Evolutionary conservation across 2,797 vertebrate species (phyloP).

Genomic region (Odontamblyopus lacepedii): DNA sequence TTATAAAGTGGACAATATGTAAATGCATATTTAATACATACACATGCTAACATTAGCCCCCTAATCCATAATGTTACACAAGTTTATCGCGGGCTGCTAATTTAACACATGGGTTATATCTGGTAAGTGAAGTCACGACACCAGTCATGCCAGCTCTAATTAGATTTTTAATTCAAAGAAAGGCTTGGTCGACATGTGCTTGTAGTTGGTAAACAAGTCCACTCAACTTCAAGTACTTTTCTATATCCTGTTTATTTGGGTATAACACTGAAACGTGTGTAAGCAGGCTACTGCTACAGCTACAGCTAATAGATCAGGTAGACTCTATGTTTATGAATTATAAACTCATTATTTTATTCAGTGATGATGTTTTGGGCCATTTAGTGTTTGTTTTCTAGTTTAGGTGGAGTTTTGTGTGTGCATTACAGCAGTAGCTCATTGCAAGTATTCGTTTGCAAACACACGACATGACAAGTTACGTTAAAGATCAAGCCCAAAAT

Average conservation of each 20-base stretch:
- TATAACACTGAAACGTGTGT: not conserved
- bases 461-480: too few species aligned
- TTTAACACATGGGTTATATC: not conserved
- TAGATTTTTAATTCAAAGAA: not conserved
- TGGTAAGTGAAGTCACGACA: not conserved
- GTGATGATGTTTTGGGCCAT: not conserved
- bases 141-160: conserved; percentile 1
- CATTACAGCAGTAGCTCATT: not conserved
- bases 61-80: conserved; percentile 6
- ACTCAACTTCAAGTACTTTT: not conserved
- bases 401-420: not conserved
- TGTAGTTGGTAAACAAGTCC: not conserved
- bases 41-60: conserved; percentile 49
- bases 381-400: not conserved
- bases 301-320: not conserved
- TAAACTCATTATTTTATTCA: not conserved
- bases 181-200: not conserved
- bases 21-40: conserved; percentile 10
- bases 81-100: conserved; percentile 32
- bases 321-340: not conserved
- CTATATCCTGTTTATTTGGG: not conserved
- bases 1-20: not conserved
- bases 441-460: not conserved
- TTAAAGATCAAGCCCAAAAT: not conserved
- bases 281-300: not conserved